Evolutionary conservation across 2,888 invertebrate species (phyloP).

Genomic region (Eurytoma californica): DNA sequence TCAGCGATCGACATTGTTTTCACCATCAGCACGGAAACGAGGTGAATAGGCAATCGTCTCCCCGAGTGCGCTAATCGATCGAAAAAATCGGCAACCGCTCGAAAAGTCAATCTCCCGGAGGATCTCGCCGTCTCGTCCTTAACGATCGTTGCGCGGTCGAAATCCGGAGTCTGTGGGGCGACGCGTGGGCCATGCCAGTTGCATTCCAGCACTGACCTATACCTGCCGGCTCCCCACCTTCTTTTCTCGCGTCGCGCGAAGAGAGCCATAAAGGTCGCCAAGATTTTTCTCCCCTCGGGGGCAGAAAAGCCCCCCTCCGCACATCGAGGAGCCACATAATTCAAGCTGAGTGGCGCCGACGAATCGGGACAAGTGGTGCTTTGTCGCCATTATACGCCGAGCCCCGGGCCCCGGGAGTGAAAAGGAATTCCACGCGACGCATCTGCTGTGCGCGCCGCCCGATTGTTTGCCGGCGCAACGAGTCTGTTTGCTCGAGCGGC

Average conservation of each 20-base stretch:
- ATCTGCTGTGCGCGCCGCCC: background rate
- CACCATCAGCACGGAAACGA: too few relatives aligned
- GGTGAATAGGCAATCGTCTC: too few relatives aligned
- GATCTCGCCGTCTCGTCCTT: too few relatives aligned
- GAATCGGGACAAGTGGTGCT: slow-evolving; percentile 48
- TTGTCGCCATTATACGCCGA: slow-evolving; percentile 27
- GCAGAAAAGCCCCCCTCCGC: background rate
- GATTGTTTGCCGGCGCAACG: background rate
- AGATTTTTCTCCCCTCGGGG: background rate
- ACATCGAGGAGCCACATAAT: slow-evolving; percentile 33
- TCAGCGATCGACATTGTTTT: too few relatives aligned
- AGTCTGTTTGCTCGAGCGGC: background rate
- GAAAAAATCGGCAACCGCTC: too few relatives aligned
- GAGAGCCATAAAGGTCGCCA: slow-evolving; percentile 3
- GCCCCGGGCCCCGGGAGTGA: slow-evolving; percentile 8
- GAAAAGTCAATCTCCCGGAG: too few relatives aligned
- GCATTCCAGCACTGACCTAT: background rate
- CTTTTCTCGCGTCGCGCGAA: slow-evolving; percentile 7
- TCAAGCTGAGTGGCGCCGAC: slow-evolving; percentile 39
- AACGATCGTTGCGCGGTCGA: too few relatives aligned
- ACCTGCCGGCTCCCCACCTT: background rate
- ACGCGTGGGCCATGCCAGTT: too few relatives aligned
- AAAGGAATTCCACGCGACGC: slow-evolving; percentile 18
- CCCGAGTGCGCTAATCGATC: too few relatives aligned
- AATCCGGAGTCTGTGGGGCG: too few relatives aligned